Base-by-base conservation (phyloP, 1,140 invertebrate genomes). In the Cotesia chilonis region DNA sequence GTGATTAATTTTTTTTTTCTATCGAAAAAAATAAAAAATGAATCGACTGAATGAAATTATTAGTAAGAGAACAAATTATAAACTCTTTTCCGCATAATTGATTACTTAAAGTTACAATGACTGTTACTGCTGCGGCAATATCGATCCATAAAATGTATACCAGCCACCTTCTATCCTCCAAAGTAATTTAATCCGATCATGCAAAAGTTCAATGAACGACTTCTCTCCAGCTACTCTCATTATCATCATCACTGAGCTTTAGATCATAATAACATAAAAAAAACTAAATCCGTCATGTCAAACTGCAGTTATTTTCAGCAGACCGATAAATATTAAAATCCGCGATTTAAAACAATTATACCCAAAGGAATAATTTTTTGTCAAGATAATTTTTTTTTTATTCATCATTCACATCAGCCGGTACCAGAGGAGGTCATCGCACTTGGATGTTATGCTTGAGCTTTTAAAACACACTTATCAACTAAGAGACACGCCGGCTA, bases 111-210 rank as follows among this genome's bases (percentile, higher is more conserved):
- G 28, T 12, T 70, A 47, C 41, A 47, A 47, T 47, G 41, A 47
- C 41, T 6, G 41, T 10, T 51, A 20, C 60, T 38, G 61, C 41
- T 70, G 68, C 51, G 14, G 41, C 51, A 35, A 41, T 70, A 70
- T 70, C 60, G 68, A 70, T 54, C 68, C 68, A 70, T 70, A 52
- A 63, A 57, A 28, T 47, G 5, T 47, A 47, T 47, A 47, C 41
- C 14, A 51, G 41, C 38, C 12, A 60, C 38, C 59, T 28, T 47
- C 36, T 0, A 47, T 47, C 28, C 57, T 52, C 17, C 37, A 70
- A 10, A 38, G 57, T 70, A 70, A 70, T 70, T 70, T 47, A 70
- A 63, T 69, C 68, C 36, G 55, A 69, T 70, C 68, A 70, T 70
- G 68, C 68, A 63, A 70, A 41, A 41, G 68, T 70, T 70, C 68